Conservation (phyloP, 1,140 invertebrate species). For the Atopsyche davidsoni region DNA sequence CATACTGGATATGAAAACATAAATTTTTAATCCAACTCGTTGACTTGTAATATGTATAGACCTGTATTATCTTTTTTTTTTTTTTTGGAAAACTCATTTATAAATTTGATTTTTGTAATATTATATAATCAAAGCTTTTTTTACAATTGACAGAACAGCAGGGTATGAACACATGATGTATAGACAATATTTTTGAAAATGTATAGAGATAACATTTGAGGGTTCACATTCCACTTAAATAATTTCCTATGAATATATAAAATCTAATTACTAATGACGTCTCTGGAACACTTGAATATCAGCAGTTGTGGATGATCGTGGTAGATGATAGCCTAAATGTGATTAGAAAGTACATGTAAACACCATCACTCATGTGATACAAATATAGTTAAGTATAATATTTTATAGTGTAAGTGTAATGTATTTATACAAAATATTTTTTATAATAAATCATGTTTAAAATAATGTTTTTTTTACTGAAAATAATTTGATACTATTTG, state of each 20-base stretch:
- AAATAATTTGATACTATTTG: slow-evolving; percentile 6
- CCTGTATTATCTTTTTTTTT: not conserved
- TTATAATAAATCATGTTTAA: slow-evolving; percentile 1
- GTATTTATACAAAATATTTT: not conserved
- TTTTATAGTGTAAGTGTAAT: not conserved
- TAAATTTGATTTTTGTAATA: not conserved
- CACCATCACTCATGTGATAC: not conserved
- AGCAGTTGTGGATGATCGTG: not conserved
- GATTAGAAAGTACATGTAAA: not conserved
- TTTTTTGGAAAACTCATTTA: not conserved
- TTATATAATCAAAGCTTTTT: not conserved
- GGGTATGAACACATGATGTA: not conserved
- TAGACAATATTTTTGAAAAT: not conserved
- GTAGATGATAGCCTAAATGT: not conserved
- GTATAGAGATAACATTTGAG: not conserved
- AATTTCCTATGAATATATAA: not conserved
- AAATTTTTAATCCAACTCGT: not conserved
- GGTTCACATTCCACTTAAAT: not conserved
- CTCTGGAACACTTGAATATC: not conserved
- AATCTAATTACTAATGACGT: not conserved
- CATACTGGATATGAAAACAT: not conserved
- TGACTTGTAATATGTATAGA: not conserved
- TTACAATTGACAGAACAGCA: not conserved
- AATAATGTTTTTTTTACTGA: slow-evolving; percentile 5
- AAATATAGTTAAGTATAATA: not conserved